Conservation (phyloP, 2,888 invertebrate genomes). For the Tenodera sinensis region DNA sequence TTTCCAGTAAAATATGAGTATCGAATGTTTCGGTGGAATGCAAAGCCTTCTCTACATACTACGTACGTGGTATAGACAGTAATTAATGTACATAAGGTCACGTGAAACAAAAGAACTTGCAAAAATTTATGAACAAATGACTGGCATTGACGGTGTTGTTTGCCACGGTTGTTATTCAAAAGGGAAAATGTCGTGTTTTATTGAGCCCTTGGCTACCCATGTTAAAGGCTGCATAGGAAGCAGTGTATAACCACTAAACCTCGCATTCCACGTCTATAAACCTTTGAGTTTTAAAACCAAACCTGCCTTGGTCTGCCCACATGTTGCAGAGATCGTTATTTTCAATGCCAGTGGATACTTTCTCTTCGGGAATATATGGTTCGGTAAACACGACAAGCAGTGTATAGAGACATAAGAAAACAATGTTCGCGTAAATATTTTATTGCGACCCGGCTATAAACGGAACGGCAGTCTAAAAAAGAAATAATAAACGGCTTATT, state of each 20-base stretch:
- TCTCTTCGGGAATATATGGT: not conserved
- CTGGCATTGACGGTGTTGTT: not conserved
- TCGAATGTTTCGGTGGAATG: too few species aligned
- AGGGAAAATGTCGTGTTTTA: not conserved
- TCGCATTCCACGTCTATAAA: not conserved
- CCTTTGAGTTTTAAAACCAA: not conserved
- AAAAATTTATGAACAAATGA: not conserved
- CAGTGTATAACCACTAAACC: not conserved
- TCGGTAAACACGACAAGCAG: not conserved
- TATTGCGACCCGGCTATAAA: not conserved
- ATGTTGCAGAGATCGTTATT: not conserved
- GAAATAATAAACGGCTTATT: too few species aligned
- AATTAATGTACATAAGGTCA: too few species aligned
- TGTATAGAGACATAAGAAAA: not conserved
- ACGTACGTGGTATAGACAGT: too few species aligned
- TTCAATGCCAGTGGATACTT: not conserved
- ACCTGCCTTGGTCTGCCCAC: not conserved
- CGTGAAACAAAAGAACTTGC: not conserved
- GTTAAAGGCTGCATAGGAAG: not conserved
- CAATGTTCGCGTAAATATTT: not conserved
- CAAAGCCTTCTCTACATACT: too few species aligned
- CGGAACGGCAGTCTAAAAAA: too few species aligned
- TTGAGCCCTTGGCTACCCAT: not conserved
- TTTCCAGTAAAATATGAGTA: too few species aligned
- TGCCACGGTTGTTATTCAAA: too few species aligned